Evolutionary conservation across 2,888 invertebrate species (phyloP), one percentile per base, ranked within the genome.

Genomic region (Melipona beecheii): DNA sequence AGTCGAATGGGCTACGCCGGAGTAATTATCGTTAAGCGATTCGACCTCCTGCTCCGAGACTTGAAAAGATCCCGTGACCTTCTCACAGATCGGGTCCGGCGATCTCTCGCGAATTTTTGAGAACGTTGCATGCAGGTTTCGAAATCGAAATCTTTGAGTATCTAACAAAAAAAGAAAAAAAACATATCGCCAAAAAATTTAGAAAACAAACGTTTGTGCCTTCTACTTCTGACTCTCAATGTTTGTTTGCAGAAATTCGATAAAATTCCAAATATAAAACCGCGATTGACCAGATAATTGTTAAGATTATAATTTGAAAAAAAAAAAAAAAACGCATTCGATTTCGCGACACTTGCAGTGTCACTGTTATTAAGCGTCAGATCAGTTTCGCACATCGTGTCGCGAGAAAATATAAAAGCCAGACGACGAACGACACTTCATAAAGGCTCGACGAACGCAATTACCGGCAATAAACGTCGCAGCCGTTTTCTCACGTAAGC

Each of bases 21-120:
- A 77, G 81, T 86, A 87, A 87, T 87, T 84, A 84, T 79, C 79
- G 78, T 80, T 80, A 80, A 86, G 80, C 80, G 83, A 78, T 86
- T 83, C 80, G 83, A 86, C 86, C 86, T 81, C 83, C 49, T 64
- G 75, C 65, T 56, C 80, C 66, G 56, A 43, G 56, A 54, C 56
- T 75, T 62, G 62, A 50, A 72, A 76, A 72, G 77, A 78, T 85
- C n/a, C 75, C 80, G 86, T 86, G 80, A 86, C 75, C 80, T 78
- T 83, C 78, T 83, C 83, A 65, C 75, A 83, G 83, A 69, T 73
- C 78, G 68, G 62, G 13, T 54, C 74, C 56, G 27, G 24, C 49
- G 58, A 79, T 75, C 58, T 52, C 69, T 70, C 19, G 31, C 54
- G 60, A 69, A 66, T 76, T 81, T 85, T 85, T 76, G 31, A 84